These are phyloP conservation scores for Caenorhabditis japonica DNA, from an alignment of 2,888 invertebrate genomes.

Conservation along the genomic window DNA sequence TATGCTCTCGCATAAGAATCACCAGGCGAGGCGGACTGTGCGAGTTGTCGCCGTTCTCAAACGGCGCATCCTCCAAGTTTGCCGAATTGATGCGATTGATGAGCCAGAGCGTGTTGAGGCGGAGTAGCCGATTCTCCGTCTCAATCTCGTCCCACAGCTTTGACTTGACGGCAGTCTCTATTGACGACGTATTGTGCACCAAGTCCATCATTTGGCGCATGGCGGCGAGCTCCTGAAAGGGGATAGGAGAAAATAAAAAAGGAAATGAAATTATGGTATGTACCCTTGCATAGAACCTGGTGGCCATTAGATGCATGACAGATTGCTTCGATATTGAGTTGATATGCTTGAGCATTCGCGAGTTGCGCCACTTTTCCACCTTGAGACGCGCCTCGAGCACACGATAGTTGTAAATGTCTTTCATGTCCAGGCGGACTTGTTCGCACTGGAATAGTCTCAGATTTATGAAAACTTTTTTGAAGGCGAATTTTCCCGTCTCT, in stretches of 20 bases:
- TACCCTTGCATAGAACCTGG: conserved; percentile 40
- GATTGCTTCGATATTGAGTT: conserved; percentile 30
- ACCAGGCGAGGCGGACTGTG: conserved; percentile 30
- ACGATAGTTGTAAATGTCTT: conserved; percentile 4
- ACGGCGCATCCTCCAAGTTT: conserved; percentile 13
- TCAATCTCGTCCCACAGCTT: conserved; percentile 46
- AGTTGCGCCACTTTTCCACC: conserved; percentile 24
- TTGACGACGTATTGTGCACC: conserved; percentile 21
- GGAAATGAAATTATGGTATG: background rate
- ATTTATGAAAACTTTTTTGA: too few species aligned
- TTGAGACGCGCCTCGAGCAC: conserved; percentile 10
- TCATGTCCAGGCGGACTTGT: conserved; percentile 27
- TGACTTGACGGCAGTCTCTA: conserved; percentile 32
- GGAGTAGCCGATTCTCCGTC: conserved; percentile 29
- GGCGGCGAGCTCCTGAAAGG: conserved; percentile 39
- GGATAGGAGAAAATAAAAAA: background rate
- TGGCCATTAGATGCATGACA: conserved; percentile 36
- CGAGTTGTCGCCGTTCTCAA: conserved; percentile 13
- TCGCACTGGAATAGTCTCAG: background rate
- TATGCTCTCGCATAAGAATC: conserved; percentile 37
- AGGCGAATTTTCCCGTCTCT: too few species aligned
- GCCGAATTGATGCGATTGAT: conserved; percentile 39
- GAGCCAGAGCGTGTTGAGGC: conserved; percentile 36
- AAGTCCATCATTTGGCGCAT: conserved; percentile 47
- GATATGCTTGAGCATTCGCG: conserved; percentile 25